Conservation (phyloP, 2,113 vertebrate genomes). For the Pseudopipra pipra region DNA sequence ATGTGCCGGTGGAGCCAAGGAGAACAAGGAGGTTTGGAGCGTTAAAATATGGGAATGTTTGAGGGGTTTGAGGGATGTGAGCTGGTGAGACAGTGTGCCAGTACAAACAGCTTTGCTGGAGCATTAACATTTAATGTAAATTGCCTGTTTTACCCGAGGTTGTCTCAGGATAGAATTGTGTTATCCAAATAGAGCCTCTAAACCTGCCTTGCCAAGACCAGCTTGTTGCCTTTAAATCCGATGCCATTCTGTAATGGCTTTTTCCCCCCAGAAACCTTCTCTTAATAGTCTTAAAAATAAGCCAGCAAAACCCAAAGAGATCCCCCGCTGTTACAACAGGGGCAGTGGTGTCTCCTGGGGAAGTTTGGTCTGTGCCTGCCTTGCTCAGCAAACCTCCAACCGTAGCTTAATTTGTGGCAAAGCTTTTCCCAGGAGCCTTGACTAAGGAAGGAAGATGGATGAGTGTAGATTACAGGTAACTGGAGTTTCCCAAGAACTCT, state of each 20-base stretch:
- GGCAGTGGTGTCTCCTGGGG: neutral
- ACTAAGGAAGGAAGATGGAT: neutral
- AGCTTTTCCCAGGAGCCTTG: neutral
- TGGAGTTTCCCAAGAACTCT: neutral
- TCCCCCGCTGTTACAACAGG: accelerated
- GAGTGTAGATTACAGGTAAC: accelerated
- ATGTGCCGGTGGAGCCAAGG: neutral
- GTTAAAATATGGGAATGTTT: neutral
- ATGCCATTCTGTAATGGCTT: neutral
- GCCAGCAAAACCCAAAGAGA: neutral
- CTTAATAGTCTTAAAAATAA: neutral
- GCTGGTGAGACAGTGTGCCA: neutral
- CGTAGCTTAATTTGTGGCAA: accelerated
- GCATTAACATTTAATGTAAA: neutral
- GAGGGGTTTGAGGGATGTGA: neutral
- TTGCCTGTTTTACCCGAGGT: neutral
- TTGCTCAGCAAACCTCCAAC: neutral
- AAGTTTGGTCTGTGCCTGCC: neutral
- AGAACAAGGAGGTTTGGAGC: neutral
- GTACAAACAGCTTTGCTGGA: neutral
- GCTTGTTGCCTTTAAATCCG: neutral
- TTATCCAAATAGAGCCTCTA: neutral
- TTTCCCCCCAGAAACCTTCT: neutral
- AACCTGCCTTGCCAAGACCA: neutral
- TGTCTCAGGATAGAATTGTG: accelerated